Evolutionary conservation across 2,113 vertebrate genomes (phyloP).

Genomic region (Neopipo cinnamomea): DNA sequence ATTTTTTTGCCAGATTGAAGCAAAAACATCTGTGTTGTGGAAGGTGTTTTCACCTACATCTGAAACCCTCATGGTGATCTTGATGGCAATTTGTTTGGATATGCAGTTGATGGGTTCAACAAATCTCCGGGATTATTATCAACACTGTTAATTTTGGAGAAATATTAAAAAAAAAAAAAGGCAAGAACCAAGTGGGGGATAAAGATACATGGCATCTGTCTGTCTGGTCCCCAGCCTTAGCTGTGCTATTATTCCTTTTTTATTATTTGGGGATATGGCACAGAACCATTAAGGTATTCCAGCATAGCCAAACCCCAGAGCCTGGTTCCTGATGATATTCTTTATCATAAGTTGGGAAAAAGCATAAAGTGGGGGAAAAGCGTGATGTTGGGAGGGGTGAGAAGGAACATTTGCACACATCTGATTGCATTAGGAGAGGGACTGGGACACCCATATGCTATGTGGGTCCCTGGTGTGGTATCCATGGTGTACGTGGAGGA

Average conservation of each 20-base stretch:
- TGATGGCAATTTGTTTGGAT: not conserved
- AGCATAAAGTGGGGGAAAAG: not conserved
- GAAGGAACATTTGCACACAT: not conserved
- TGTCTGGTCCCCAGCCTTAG: not conserved
- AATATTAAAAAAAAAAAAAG: not conserved
- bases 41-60: not conserved
- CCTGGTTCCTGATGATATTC: not conserved
- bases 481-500: not conserved
- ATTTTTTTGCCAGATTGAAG: not conserved
- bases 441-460: rapidly evolving
- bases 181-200: not conserved
- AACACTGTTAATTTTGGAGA: not conserved
- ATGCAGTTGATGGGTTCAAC: not conserved
- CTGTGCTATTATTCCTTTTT: not conserved
- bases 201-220: not conserved
- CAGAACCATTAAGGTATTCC: not conserved
- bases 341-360: not conserved
- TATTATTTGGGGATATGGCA: not conserved
- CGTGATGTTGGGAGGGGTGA: not conserved
- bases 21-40: not conserved
- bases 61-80: not conserved
- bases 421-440: not conserved
- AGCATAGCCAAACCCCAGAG: not conserved
- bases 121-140: not conserved
- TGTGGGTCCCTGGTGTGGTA: rapidly evolving